Evolutionary conservation across 2,888 invertebrate genomes (phyloP), one percentile per base, ranked within the genome.

Genomic region (Orchesella flavescens): DNA sequence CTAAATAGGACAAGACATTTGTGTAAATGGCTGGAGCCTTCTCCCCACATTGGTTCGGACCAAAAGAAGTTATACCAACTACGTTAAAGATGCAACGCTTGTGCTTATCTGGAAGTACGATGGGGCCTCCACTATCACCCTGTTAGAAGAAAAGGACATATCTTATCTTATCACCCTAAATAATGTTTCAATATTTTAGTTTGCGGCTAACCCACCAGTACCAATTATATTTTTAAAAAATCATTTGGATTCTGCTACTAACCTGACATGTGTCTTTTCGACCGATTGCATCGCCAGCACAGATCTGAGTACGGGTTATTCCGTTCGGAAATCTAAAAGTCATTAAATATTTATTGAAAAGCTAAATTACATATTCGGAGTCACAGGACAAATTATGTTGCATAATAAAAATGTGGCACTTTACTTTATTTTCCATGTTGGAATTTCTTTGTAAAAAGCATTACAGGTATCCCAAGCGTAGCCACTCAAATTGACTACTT

Each of bases 241-340:
- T 46, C 7, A 46, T 10, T 46, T 46, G 15, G n/a, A 53, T n/a
- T 46, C 46, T 57, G 17, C 10, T 34, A 17, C 53, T 21, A 71
- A 87, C 87, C 65, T 79, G 76, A 63, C 87, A 87, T 15, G 86
- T 87, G 21, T 87, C 87, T 15, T 81, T 80, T 17, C 44, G 55
- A 9, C 69, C 83, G 21, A 61, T 24, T 10, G 44, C 65, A 46
- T 85, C 86, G 10, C 85, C 86, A 53, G 85, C 86, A 75, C 87
- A 87, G 13, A 87, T 65, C 72, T 87, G 87, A n/a, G 81, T 69
- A n/a, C 85, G 49, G 19, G 78, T 55, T 71, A 87, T 86, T 61
- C 87, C 87, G 34, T 84, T 5, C 1, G 86, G 87, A 17, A 85
- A 85, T 21, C 87, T 86, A 46, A 21, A 74, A 34, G 7, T 61